Evolutionary conservation across 2,797 vertebrate species (phyloP), one percentile per base, ranked within the genome.

Genomic region (Falco concolor): DNA sequence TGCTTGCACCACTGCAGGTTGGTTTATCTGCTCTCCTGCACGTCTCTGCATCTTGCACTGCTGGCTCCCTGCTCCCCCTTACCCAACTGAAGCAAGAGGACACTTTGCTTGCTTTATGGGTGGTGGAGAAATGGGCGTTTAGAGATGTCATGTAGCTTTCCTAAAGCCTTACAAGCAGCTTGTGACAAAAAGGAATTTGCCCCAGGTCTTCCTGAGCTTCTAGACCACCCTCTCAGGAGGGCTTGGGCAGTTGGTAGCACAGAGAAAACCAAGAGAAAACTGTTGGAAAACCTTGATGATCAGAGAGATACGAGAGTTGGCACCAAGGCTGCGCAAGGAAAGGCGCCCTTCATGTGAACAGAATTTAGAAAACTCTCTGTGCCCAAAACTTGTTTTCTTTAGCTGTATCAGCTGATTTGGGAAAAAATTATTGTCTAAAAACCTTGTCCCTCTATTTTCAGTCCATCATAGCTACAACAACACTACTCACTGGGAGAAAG

Each of bases 341-440:
- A 83, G 42, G 16, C 0, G 3, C 10, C 34, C 13, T 94, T 84
- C 50, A 22, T 42, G 36, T 56, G 64, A 80, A 77, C 20, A 53
- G 64, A 87, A 74, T n/a, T 90, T 52, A 75, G 72, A 75, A 87
- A 82, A 77, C 44, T 64, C 47, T 50, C 10, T 73, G 77, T 89
- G 87, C 60, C 27, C 64, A 40, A 53, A 84, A 60, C 28, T 90
- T 96, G 68, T 83, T 96, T 92, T 92, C 78, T 93, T 90, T 77
- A 93, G 81, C 70, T 82, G 2, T 53, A 70, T 70, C 90, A 82
- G 60, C 78, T 85, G 89, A 90, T 75, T 44, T 15, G 36, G 72
- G 60, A 80, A 72, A 89, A 78, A 30, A 64, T 64, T 80, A 69
- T 64, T 79, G 40, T 85, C 68, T 68, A 60, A 67, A 74, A 96